phyloP scores from a whole-genome alignment of 2,888 invertebrate genomes.

The Drosophila monieri region DNA sequence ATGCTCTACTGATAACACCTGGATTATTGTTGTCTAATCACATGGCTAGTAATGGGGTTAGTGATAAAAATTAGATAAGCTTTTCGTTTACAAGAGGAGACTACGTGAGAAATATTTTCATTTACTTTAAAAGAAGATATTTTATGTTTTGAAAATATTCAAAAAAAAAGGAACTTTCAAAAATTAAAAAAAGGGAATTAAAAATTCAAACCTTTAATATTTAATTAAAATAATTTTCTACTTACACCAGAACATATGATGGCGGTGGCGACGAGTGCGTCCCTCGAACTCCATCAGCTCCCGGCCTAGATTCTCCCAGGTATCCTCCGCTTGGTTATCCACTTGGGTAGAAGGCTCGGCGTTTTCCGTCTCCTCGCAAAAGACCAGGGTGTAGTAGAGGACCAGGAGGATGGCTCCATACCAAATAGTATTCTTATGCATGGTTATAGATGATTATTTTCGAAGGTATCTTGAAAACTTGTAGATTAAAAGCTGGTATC shows the following conservation, averaged over 20 bases:
- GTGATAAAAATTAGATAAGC: slow-evolving; percentile 4
- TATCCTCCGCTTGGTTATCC: slow-evolving; percentile 46
- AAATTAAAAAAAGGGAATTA: too few species aligned
- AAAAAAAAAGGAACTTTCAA: too few species aligned
- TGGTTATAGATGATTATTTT: slow-evolving; percentile 36
- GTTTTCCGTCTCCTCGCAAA: slow-evolving; percentile 64
- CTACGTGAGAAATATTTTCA: not conserved
- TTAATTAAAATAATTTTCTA: not conserved
- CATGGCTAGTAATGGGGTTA: not conserved
- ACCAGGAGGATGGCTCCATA: slow-evolving; percentile 66
- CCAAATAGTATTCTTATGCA: slow-evolving; percentile 76
- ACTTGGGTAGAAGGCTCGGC: slow-evolving; percentile 35
- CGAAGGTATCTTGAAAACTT: not conserved
- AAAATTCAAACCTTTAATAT: too few species aligned
- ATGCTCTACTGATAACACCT: slow-evolving; percentile 4
- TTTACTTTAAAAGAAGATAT: not conserved
- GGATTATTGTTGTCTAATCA: not conserved
- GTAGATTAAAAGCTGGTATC: slow-evolving; percentile 38
- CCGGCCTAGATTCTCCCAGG: slow-evolving; percentile 49
- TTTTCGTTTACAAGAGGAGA: not conserved
- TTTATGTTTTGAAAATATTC: not conserved
- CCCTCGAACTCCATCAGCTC: slow-evolving; percentile 70
- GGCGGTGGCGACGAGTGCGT: slow-evolving; percentile 72
- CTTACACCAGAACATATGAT: slow-evolving; percentile 71
- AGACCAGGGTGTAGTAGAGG: slow-evolving; percentile 75